Percentiles rank a stretch among this genome's conserved stretches.
Evolutionary conservation across 2,797 vertebrate species (phyloP).

Genomic region (Aselliscus stoliczkanus): DNA sequence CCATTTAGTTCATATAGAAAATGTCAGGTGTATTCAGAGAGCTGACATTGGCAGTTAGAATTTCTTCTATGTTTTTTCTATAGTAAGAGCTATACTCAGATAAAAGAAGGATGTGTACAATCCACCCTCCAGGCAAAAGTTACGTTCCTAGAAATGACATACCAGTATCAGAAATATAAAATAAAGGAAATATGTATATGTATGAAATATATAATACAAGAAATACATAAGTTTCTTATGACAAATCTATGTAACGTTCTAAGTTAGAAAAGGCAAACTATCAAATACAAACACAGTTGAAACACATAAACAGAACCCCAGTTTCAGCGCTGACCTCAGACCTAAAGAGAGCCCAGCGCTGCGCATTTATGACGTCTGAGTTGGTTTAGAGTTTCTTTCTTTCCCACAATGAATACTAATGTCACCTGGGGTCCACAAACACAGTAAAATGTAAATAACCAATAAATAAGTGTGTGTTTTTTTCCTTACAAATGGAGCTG

Average conservation of each 20-base stretch:
- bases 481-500: background rate
- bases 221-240: background rate
- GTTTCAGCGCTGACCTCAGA: background rate
- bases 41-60: background rate
- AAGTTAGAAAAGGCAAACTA: conserved; percentile 3
- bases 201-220: background rate
- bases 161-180: background rate
- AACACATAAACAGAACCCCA: background rate
- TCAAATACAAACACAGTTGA: background rate
- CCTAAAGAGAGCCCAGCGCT: background rate
- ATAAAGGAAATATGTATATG: background rate
- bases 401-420: background rate
- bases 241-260: background rate
- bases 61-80: background rate
- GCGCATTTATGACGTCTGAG: background rate
- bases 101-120: background rate
- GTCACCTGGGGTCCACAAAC: background rate
- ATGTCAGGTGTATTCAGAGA: background rate
- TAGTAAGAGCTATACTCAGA: background rate
- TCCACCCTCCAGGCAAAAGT: background rate
- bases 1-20: background rate
- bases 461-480: background rate
- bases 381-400: background rate
- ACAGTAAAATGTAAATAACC: background rate
- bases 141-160: background rate